A percentile compares a stretch with the other conserved stretches of the same genome.
These are phyloP conservation scores for Watsonalla binaria DNA, from an alignment of 2,888 invertebrate genomes.

Conservation along the genomic window DNA sequence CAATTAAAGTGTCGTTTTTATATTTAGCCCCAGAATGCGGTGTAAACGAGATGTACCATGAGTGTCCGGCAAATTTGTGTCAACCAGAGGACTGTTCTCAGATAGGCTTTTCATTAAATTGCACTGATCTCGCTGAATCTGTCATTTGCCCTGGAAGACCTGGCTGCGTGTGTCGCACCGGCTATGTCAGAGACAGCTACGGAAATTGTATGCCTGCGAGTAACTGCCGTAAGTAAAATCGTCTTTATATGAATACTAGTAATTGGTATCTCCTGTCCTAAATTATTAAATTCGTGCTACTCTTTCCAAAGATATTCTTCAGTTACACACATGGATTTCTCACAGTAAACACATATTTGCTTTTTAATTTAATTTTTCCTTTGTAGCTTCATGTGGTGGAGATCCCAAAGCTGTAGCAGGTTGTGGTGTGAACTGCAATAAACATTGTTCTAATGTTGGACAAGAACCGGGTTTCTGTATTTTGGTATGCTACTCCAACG, in stretches of 20 bases:
- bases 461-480: slow-evolving; percentile 2
- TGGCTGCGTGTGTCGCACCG: slow-evolving; percentile 22
- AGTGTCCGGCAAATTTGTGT: slow-evolving; percentile 9
- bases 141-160: slow-evolving; percentile 9
- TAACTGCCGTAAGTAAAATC: slow-evolving; percentile 24
- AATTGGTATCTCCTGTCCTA: neutral
- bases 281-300: neutral
- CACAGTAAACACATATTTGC: too few relatives aligned
- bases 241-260: neutral
- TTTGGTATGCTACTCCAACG: slow-evolving; percentile 6
- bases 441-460: slow-evolving; percentile 11
- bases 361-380: too few relatives aligned
- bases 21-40: slow-evolving; percentile 12
- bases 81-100: slow-evolving; percentile 10
- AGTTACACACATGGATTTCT: too few relatives aligned
- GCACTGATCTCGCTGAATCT: neutral
- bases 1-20: slow-evolving; percentile 3
- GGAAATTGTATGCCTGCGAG: slow-evolving; percentile 25
- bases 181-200: slow-evolving; percentile 21
- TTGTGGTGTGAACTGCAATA: slow-evolving; percentile 22
- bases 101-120: slow-evolving; percentile 7
- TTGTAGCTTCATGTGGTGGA: slow-evolving; percentile 11
- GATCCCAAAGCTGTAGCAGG: slow-evolving; percentile 16
- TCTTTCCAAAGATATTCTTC: neutral
- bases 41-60: slow-evolving; percentile 10